A percentile compares a stretch with the other conserved stretches of the same genome.
These are phyloP conservation scores for Congeria kusceri DNA, from an alignment of 2,888 invertebrate genomes.

Conservation along the genomic window DNA sequence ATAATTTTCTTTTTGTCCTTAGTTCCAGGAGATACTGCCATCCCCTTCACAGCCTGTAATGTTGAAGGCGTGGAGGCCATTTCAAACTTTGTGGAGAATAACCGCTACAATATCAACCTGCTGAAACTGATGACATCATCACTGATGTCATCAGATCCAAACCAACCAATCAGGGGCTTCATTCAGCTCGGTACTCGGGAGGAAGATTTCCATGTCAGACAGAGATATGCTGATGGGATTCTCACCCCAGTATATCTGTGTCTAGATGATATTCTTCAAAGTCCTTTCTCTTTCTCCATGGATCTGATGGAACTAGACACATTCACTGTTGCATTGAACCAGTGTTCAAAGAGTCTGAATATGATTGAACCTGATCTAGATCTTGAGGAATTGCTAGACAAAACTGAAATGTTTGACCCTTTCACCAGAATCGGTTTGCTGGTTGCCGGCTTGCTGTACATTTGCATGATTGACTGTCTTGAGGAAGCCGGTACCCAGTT, in stretches of 20 bases:
- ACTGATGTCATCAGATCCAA: slow-evolving; percentile 59
- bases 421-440: slow-evolving; percentile 39
- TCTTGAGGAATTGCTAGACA: slow-evolving; percentile 31
- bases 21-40: slow-evolving; percentile 46
- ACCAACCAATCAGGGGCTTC: slow-evolving; percentile 66
- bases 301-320: slow-evolving; percentile 56
- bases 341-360: slow-evolving; percentile 50
- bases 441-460: slow-evolving; percentile 36
- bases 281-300: slow-evolving; percentile 27
- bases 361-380: slow-evolving; percentile 41
- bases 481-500: slow-evolving; percentile 40
- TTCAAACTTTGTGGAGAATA: slow-evolving; percentile 56
- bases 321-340: slow-evolving; percentile 51
- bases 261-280: slow-evolving; percentile 61
- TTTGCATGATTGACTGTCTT: slow-evolving; percentile 55
- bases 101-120: slow-evolving; percentile 46
- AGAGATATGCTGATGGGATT: slow-evolving; percentile 17
- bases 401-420: slow-evolving; percentile 30
- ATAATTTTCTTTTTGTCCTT: too few relatives aligned
- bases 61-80: slow-evolving; percentile 48
- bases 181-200: slow-evolving; percentile 50
- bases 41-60: slow-evolving; percentile 63
- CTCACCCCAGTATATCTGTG: slow-evolving; percentile 42
- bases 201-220: slow-evolving; percentile 42
- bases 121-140: slow-evolving; percentile 62